A percentile compares a stretch with the other conserved stretches of the same genome.
These are phyloP conservation scores for Loxodonta africana DNA, from an alignment of 2,113 vertebrate genomes.

Conservation along the genomic window DNA sequence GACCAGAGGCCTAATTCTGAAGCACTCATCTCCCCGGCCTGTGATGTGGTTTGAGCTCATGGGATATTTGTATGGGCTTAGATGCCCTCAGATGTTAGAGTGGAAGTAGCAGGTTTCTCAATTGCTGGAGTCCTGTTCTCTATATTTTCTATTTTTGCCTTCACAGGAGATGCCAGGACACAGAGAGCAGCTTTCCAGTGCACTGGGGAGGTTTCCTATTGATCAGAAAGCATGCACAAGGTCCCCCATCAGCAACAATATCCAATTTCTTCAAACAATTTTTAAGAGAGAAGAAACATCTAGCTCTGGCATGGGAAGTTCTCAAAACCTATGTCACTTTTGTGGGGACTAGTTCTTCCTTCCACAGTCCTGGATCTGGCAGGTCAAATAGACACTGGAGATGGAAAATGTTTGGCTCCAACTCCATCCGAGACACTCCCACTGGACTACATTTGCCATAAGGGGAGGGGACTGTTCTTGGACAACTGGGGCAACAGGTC, in stretches of 20 bases:
- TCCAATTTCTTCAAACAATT: rapidly evolving
- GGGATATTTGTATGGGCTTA: not conserved
- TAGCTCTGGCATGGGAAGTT: rapidly evolving
- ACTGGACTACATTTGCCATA: rapidly evolving
- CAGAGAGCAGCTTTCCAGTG: not conserved
- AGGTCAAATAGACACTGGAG: not conserved
- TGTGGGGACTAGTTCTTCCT: rapidly evolving
- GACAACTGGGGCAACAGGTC: rapidly evolving
- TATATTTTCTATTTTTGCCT: rapidly evolving
- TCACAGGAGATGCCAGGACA: rapidly evolving
- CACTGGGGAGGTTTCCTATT: rapidly evolving
- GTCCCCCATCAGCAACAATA: not conserved
- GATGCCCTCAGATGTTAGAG: rapidly evolving
- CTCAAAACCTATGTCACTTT: rapidly evolving
- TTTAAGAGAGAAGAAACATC: not conserved
- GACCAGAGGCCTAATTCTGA: not conserved
- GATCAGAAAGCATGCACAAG: rapidly evolving
- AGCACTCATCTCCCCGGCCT: rapidly evolving
- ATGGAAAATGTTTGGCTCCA: rapidly evolving
- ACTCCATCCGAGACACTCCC: rapidly evolving
- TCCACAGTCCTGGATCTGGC: rapidly evolving
- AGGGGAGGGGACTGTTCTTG: rapidly evolving
- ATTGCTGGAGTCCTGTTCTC: rapidly evolving
- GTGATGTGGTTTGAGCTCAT: rapidly evolving
- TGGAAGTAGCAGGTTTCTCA: rapidly evolving